A percentile compares a stretch with the other conserved stretches of the same genome.
These are phyloP conservation scores for Jordanella pulchra DNA, from an alignment of 2,797 vertebrate genomes.

Conservation along the genomic window DNA sequence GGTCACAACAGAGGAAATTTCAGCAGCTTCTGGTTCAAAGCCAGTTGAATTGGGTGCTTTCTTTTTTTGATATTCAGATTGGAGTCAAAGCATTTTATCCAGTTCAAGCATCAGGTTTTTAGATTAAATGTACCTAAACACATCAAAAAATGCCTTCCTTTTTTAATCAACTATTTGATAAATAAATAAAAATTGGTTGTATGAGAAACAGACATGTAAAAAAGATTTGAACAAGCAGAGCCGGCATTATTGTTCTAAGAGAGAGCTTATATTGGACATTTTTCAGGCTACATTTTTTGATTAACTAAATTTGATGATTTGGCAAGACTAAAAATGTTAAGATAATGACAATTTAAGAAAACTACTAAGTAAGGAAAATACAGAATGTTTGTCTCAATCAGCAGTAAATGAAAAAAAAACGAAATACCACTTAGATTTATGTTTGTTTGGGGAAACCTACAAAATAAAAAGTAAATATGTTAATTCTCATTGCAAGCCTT, in stretches of 20 bases:
- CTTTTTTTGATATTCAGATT: constrained; percentile 35
- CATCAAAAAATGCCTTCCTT: constrained; percentile 46
- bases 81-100: constrained; percentile 35
- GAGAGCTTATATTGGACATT: constrained; percentile 1
- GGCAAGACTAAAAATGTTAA: background rate
- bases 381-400: background rate
- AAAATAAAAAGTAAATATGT: background rate
- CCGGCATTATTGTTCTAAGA: background rate
- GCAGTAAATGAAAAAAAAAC: background rate
- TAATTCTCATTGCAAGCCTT: background rate
- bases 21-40: constrained; percentile 25
- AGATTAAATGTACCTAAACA: constrained; percentile 54
- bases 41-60: constrained; percentile 22
- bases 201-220: constrained; percentile 46
- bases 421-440: background rate
- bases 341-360: background rate
- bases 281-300: background rate
- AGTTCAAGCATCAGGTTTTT: constrained; percentile 28
- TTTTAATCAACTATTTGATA: constrained; percentile 51
- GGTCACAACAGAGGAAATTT: constrained; percentile 31
- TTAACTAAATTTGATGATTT: background rate
- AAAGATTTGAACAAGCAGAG: constrained; percentile 15
- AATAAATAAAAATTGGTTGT: constrained; percentile 62
- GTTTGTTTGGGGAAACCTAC: background rate
- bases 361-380: background rate